Base-by-base conservation (phyloP, 2,888 invertebrate genomes). In the Acanthosepion pharaonis region DNA sequence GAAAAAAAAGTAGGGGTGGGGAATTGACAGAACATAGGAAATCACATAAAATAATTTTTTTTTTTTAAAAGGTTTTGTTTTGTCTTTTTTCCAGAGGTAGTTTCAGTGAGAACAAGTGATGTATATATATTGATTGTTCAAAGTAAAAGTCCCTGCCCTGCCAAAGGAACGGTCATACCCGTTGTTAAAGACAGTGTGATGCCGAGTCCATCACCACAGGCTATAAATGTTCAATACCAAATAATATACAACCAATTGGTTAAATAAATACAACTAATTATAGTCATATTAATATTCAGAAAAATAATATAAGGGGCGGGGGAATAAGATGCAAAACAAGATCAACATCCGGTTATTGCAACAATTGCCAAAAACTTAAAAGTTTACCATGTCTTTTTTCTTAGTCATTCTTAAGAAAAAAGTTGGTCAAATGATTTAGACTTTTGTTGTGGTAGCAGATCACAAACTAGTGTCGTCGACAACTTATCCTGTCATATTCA, bases 11-110 rank as follows among this genome's bases (percentile, higher is more conserved):
- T 28, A n/a, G n/a, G n/a, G n/a, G 78, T 1, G n/a, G n/a, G 15
- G n/a, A n/a, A n/a, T 78, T 78, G 78, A 78, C n/a, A 78, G 78
- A 78, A 78, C n/a, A 78, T n/a, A n/a, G n/a, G 78, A 78, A 78
- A 78, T 78, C 78, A 78, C 78, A 51, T 51, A 78, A 78, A 78
- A 78, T 78, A 78, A 9, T 33, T 78, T 78, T 28, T 78, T 78
- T 78, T 78, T 78, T 78, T 78, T n/a, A n/a, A 59, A 23, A 20
- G 5, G 20, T 59, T 23, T 59, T 59, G n/a, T 9, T 78, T 78
- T 15, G 20, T 78, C 33, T 78, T 78, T 15, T 78, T 78, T 78
- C n/a, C 78, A 78, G 78, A 78, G 78, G 78, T 78, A 78, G 78
- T 78, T 78, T 78, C n/a, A 78, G 78, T 78, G 78, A 78, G 78